Percentiles rank a stretch among this genome's conserved stretches.
These are phyloP conservation scores for Zelostemma sp. DNA, from an alignment of 1,140 invertebrate genomes.

Conservation along the genomic window DNA sequence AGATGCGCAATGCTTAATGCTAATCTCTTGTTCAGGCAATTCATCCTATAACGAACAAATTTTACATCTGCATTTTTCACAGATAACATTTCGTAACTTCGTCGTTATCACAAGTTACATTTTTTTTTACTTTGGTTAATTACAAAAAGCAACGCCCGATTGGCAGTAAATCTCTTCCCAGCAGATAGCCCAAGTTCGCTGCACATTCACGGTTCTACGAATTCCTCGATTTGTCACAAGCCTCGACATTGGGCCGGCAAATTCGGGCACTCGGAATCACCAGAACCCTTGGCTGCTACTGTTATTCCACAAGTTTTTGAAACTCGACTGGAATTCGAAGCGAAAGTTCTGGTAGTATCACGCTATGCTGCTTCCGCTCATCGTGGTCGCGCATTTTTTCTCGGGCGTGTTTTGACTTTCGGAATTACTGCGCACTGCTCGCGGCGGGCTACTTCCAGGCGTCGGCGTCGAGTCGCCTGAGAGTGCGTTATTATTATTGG, in stretches of 20 bases:
- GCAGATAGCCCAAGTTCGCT: too few species aligned
- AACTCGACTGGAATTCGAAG: constrained; percentile 61
- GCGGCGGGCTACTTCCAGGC: constrained; percentile 68
- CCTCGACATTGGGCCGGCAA: too few species aligned
- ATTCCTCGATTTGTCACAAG: too few species aligned
- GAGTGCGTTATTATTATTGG: constrained; percentile 73
- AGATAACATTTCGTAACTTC: constrained; percentile 12
- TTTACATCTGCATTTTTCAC: constrained; percentile 28
- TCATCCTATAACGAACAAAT: constrained; percentile 32
- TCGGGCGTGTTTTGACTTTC: constrained; percentile 72
- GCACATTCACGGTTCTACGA: too few species aligned
- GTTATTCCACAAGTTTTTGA: constrained; percentile 60
- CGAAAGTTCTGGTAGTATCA: constrained; percentile 72
- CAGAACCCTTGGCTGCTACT: constrained; percentile 57
- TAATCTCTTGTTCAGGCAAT: constrained; percentile 13
- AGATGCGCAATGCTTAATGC: constrained; percentile 25
- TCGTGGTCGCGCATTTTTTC: constrained; percentile 74
- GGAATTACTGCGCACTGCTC: constrained; percentile 72
- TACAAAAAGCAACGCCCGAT: constrained; percentile 28
- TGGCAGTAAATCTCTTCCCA: constrained; percentile 7
- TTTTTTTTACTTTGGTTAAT: constrained; percentile 21
- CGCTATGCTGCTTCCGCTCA: constrained; percentile 79
- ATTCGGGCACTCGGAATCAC: constrained; percentile 50
- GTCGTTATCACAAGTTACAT: constrained; percentile 14
- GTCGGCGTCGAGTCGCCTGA: constrained; percentile 59